A percentile compares a stretch with the other conserved stretches of the same genome.
phyloP scores from a whole-genome alignment of 2,797 vertebrate species.

The Pampus argenteus region DNA sequence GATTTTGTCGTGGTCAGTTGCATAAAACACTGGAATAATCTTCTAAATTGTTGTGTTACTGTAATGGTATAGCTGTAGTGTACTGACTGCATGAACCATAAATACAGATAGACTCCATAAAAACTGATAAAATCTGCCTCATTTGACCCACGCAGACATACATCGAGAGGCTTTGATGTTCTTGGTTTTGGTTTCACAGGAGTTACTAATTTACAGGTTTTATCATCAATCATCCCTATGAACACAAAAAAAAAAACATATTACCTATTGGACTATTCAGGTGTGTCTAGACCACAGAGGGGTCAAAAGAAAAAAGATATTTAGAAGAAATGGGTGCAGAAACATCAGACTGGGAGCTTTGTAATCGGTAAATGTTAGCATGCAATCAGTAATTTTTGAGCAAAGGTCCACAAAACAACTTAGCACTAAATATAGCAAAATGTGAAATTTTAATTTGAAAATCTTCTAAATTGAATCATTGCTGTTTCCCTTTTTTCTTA shows the following conservation, averaged over 20 bases:
- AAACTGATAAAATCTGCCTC: constrained; percentile 5
- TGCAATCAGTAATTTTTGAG: neutral
- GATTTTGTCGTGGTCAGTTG: neutral
- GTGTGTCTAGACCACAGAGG: neutral
- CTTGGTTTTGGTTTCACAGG: neutral
- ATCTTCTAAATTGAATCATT: neutral
- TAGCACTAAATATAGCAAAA: neutral
- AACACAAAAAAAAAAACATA: neutral
- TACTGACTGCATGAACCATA: neutral
- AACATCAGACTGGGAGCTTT: neutral
- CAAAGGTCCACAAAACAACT: neutral
- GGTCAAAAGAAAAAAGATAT: neutral
- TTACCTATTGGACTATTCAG: too few relatives aligned
- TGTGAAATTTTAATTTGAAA: too few relatives aligned
- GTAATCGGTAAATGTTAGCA: neutral
- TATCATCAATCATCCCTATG: constrained; percentile 9
- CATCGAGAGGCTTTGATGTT: constrained; percentile 18
- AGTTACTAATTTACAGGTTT: constrained; percentile 31
- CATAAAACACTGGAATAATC: too few relatives aligned
- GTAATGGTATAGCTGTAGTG: too few relatives aligned
- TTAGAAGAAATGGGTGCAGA: neutral
- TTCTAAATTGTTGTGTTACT: too few relatives aligned
- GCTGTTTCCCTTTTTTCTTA: neutral
- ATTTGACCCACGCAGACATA: neutral
- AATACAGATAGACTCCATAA: neutral